Percentiles rank a stretch among this genome's conserved stretches.
These are phyloP conservation scores for Empidonax traillii DNA, from an alignment of 2,113 vertebrate species.

Conservation along the genomic window DNA sequence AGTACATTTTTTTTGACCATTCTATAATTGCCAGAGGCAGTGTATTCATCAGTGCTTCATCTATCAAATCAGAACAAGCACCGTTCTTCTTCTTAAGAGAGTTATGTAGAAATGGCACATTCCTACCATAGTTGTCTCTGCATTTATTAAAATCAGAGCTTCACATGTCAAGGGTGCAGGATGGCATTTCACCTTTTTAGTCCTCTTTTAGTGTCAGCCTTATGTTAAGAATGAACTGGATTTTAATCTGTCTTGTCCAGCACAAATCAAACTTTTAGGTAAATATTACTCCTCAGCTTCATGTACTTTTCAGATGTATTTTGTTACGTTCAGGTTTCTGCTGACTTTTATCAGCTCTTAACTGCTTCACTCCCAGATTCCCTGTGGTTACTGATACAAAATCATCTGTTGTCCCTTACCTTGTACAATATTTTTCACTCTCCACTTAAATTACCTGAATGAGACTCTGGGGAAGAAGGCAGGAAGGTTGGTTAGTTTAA, in stretches of 20 bases:
- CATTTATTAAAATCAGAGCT: not conserved
- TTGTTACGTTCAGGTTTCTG: not conserved
- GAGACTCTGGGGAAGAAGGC: not conserved
- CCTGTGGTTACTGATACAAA: not conserved
- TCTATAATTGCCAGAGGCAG: not conserved
- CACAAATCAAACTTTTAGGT: not conserved
- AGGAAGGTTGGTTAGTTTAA: not conserved
- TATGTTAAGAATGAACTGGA: not conserved
- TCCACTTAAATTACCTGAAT: not conserved
- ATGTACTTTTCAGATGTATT: not conserved
- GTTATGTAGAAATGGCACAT: not conserved
- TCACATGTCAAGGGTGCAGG: not conserved
- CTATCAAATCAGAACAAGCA: conserved; percentile 16
- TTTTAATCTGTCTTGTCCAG: not conserved
- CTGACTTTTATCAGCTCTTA: not conserved
- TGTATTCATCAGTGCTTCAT: not conserved
- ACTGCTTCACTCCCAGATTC: not conserved
- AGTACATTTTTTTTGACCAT: not conserved
- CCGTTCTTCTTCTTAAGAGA: not conserved
- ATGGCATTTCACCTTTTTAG: not conserved
- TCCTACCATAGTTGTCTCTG: not conserved
- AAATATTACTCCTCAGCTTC: not conserved
- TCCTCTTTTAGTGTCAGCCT: not conserved
- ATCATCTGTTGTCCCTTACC: not conserved
- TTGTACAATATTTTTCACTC: not conserved